Base-by-base conservation (phyloP, 2,113 vertebrate genomes). In the Elephantulus edwardii region DNA sequence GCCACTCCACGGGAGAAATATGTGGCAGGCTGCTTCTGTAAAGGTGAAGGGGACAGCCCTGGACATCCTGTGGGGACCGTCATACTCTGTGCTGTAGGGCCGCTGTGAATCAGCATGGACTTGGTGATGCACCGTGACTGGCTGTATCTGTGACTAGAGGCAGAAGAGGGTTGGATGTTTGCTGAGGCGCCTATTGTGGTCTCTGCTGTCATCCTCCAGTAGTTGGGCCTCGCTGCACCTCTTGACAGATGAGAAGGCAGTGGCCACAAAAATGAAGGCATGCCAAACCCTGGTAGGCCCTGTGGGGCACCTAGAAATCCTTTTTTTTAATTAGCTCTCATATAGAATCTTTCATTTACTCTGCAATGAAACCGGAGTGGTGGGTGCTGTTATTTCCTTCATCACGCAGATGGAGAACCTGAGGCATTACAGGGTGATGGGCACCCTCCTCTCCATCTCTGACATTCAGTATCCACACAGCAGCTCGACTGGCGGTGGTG, bases 401-500 rank as follows among this genome's bases (percentile, higher is more conserved):
- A 6, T 28, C 3, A 6, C 19, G 1, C 20, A 48, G n/a, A 42
- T 52, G 14, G 76, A 35, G 26, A 40, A 35, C 13, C 9, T 11
- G 70, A 82, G 75, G 19, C 33, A 6, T 24, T 33, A 22, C 6
- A 20, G 74, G 22, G 50, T 50, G 48, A n/a, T 50, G 9, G 16
- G 48, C 5, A 26, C 58, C 17, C 56, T 35, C 10, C 1, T 44
- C 24, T 30, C 70, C 8, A n/a, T 22, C 26, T 26, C 40, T 7
- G 5, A 78, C 38, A 4, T 26, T 17, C 4, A 8, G 17, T 30
- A 13, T 50, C 46, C 9, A 60, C 33, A 48, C 19, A 14, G 1
- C 19, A 44, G 17, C n/a, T 12, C 12, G n/a, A 46, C n/a, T 0
- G 2, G 28, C 48, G 12, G n/a, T 12, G 19, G 1, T 48, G 6